These are phyloP conservation scores for Anarhynchus alexandrinus DNA, from an alignment of 2,113 vertebrate genomes.

Conservation along the genomic window DNA sequence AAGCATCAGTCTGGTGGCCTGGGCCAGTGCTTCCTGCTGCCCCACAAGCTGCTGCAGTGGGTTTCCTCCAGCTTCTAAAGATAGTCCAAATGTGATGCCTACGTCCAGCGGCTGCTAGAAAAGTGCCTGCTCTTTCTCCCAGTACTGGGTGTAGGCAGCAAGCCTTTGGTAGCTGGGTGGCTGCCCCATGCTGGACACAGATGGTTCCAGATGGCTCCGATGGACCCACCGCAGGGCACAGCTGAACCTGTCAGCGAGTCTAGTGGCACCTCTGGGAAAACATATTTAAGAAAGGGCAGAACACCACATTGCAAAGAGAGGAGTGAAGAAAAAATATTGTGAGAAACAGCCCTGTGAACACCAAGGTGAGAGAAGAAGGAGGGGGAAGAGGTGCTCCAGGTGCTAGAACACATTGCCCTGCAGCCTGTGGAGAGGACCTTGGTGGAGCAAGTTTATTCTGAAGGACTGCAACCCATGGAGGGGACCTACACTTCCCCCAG, in stretches of 20 bases:
- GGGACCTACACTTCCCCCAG: not conserved
- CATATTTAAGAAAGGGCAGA: not conserved
- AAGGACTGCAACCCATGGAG: not conserved
- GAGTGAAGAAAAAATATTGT: not conserved
- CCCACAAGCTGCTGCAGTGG: not conserved
- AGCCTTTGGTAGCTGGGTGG: not conserved
- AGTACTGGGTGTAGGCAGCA: not conserved
- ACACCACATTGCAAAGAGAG: not conserved
- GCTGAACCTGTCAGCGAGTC: not conserved
- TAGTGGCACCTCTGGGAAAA: not conserved
- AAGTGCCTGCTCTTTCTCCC: not conserved
- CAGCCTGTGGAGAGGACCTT: not conserved
- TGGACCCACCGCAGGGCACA: not conserved
- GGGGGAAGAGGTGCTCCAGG: rapidly evolving
- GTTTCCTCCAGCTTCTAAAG: not conserved
- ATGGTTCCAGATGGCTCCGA: not conserved
- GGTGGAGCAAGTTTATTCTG: not conserved
- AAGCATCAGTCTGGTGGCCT: not conserved
- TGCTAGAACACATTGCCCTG: not conserved
- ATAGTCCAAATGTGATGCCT: not conserved
- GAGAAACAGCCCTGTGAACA: not conserved
- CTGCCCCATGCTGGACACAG: not conserved
- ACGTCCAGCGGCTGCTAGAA: not conserved
- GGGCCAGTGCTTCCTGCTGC: not conserved
- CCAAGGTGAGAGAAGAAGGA: not conserved